Evolutionary conservation across 2,797 vertebrate species (phyloP).

Genomic region (Mormyrus proboscirostris): DNA sequence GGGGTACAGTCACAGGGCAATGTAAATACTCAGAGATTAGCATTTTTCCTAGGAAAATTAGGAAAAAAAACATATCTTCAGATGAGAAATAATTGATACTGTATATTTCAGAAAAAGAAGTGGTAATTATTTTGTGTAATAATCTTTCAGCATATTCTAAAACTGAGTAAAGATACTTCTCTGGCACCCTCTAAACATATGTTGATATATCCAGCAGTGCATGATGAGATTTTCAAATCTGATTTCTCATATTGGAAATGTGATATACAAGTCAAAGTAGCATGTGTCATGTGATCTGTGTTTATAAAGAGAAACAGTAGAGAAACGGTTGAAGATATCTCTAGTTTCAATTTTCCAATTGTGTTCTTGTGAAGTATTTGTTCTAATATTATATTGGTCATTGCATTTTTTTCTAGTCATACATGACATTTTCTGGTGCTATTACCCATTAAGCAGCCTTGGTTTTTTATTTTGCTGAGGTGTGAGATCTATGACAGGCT

Average conservation of each 20-base stretch:
- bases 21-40: neutral
- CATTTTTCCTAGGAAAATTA: neutral
- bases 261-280: neutral
- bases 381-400: neutral
- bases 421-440: neutral
- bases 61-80: neutral
- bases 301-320: neutral
- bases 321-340: neutral
- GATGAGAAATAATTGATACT: neutral
- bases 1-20: neutral
- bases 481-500: neutral
- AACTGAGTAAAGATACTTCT: neutral
- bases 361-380: neutral
- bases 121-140: neutral
- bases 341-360: neutral
- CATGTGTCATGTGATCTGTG: neutral
- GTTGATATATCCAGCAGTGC: neutral
- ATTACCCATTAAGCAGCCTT: neutral
- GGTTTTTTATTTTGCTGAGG: neutral
- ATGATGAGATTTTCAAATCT: neutral
- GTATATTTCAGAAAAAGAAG: neutral
- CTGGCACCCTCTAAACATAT: neutral
- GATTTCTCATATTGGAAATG: neutral
- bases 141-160: neutral
- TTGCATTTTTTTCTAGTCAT: neutral